Evolutionary conservation across 2,797 vertebrate species (phyloP).

Genomic region (Falco berigora): DNA sequence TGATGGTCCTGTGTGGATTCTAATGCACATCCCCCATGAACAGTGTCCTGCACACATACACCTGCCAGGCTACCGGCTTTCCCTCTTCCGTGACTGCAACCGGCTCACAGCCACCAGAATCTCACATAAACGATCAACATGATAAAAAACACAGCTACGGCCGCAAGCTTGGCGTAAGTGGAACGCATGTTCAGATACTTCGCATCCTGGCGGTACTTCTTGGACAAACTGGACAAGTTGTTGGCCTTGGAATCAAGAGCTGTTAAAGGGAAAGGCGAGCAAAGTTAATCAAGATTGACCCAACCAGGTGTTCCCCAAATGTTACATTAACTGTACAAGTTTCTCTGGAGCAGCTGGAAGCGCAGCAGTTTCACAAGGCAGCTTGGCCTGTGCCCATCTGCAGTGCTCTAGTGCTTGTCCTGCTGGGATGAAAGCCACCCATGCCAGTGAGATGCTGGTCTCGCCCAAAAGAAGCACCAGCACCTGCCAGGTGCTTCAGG

Average conservation of each 20-base stretch:
- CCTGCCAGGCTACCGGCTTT: conserved; percentile 55
- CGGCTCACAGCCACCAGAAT: conserved; percentile 97
- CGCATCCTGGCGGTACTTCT: conserved; percentile 96
- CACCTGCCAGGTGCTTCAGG: not conserved
- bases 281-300: not conserved
- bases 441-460: not conserved
- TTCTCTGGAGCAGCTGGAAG: not conserved
- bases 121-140: conserved; percentile 97
- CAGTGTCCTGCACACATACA: conserved; percentile 66
- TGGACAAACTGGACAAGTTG: conserved; percentile 94
- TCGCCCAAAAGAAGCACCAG: not conserved
- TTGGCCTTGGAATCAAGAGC: conserved; percentile 97
- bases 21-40: conserved; percentile 71
- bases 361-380: accelerated
- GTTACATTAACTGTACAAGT: not conserved
- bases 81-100: conserved; percentile 14
- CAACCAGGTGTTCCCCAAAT: not conserved
- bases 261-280: conserved; percentile 61
- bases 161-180: conserved; percentile 96
- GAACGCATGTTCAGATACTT: conserved; percentile 99
- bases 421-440: not conserved
- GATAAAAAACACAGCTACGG: conserved; percentile 93
- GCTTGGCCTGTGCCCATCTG: not conserved
- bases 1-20: conserved; percentile 63
- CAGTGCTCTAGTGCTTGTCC: not conserved